Percentiles rank a stretch among this genome's conserved stretches.
These are phyloP conservation scores for Myanophis thanlyinensis DNA, from an alignment of 2,113 vertebrate genomes.

Conservation along the genomic window DNA sequence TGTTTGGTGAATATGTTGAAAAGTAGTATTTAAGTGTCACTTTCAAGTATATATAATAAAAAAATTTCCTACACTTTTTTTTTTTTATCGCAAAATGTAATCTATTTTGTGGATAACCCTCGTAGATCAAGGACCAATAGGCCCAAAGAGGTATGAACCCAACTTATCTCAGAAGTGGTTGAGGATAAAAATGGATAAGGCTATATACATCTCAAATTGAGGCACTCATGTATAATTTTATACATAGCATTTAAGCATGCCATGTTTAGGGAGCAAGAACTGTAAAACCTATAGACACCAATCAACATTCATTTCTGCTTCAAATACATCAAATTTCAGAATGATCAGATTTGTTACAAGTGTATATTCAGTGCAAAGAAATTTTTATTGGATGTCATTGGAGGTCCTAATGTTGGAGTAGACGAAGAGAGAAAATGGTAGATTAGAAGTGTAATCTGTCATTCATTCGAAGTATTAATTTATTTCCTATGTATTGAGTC, in stretches of 20 bases:
- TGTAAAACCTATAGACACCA: not conserved
- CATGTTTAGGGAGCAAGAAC: not conserved
- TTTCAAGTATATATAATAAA: no score
- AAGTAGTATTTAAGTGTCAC: no score
- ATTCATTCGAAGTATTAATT: not conserved
- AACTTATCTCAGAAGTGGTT: not conserved
- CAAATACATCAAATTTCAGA: not conserved
- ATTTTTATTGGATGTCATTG: not conserved
- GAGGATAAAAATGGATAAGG: not conserved
- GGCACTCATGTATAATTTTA: not conserved
- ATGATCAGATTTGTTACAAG: not conserved
- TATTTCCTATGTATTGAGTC: not conserved
- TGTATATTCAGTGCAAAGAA: not conserved
- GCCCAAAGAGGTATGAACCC: not conserved
- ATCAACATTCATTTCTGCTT: not conserved
- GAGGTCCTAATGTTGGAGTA: not conserved
- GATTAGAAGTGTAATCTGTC: not conserved
- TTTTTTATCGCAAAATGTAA: no score
- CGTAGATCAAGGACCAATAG: not conserved
- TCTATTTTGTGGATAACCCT: no score
- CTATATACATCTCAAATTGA: not conserved
- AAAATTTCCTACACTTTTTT: no score
- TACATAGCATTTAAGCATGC: not conserved
- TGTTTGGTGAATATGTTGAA: no score
- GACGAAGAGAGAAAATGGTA: not conserved